phyloP scores from a whole-genome alignment of 2,888 invertebrate species.

The Pollenia amentaria region DNA sequence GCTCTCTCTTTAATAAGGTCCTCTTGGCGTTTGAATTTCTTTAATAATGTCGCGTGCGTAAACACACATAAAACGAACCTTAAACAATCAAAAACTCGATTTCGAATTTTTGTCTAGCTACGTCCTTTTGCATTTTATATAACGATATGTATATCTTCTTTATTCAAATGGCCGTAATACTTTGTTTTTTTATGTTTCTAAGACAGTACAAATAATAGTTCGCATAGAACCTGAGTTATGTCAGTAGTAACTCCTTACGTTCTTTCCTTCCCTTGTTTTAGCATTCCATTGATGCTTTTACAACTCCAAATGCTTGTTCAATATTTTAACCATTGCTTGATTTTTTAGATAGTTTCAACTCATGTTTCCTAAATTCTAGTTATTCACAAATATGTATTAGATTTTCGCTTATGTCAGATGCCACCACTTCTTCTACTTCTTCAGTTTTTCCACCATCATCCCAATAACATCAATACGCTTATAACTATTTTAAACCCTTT shows the following conservation, averaged over 20 bases:
- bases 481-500: neutral
- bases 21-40: too few relatives aligned
- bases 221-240: slow-evolving; percentile 26
- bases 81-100: too few relatives aligned
- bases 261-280: neutral
- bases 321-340: slow-evolving; percentile 10
- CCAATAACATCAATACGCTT: neutral
- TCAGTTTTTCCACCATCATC: neutral
- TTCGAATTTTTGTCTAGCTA: too few relatives aligned
- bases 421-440: slow-evolving; percentile 11
- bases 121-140: too few relatives aligned
- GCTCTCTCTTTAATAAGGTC: too few relatives aligned
- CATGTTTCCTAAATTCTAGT: slow-evolving; percentile 5
- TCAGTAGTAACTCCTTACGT: neutral
- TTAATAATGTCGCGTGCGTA: too few relatives aligned
- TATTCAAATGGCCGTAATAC: neutral
- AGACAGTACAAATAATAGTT: slow-evolving; percentile 12
- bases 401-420: slow-evolving; percentile 38
- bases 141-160: slow-evolving; percentile 9
- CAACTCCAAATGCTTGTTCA: slow-evolving; percentile 27
- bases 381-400: slow-evolving; percentile 15
- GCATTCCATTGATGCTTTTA: slow-evolving; percentile 36
- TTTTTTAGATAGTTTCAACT: slow-evolving; percentile 2
- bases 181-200: slow-evolving; percentile 10
- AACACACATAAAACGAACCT: too few relatives aligned